phyloP scores from a whole-genome alignment of 2,888 invertebrate genomes.

The Sepiola atlantica region DNA sequence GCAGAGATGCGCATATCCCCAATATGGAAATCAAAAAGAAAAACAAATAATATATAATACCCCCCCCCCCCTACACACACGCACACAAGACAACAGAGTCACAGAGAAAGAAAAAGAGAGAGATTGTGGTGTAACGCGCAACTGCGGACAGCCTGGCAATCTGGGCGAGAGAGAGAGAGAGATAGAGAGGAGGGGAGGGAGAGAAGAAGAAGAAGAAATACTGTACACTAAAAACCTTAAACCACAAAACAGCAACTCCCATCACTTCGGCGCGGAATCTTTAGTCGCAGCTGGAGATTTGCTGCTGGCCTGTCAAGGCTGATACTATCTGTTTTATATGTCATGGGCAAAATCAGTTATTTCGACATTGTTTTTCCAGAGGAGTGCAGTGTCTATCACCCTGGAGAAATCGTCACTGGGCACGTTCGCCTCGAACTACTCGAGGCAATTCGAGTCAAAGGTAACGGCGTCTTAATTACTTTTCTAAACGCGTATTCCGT shows the following conservation, averaged over 20 bases:
- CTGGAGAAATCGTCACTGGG: constrained; percentile 41
- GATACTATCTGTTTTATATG: background rate
- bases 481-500: no score
- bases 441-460: constrained; percentile 41
- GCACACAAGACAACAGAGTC: background rate
- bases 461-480: background rate
- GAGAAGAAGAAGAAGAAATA: background rate
- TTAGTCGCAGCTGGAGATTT: background rate
- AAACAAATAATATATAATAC: background rate
- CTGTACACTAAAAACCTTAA: background rate
- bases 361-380: constrained; percentile 38
- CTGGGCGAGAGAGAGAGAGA: background rate
- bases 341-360: constrained; percentile 43
- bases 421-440: constrained; percentile 44
- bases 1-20: constrained; percentile 23
- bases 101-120: background rate
- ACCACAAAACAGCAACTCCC: background rate
- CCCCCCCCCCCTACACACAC: background rate
- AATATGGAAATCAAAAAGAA: background rate
- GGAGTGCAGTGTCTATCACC: constrained; percentile 32
- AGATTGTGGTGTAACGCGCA: background rate
- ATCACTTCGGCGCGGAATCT: background rate
- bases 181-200: no score
- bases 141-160: background rate
- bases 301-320: constrained; percentile 23